Evolutionary conservation across 2,888 invertebrate genomes (phyloP).

Genomic region (Andrena minutula): DNA sequence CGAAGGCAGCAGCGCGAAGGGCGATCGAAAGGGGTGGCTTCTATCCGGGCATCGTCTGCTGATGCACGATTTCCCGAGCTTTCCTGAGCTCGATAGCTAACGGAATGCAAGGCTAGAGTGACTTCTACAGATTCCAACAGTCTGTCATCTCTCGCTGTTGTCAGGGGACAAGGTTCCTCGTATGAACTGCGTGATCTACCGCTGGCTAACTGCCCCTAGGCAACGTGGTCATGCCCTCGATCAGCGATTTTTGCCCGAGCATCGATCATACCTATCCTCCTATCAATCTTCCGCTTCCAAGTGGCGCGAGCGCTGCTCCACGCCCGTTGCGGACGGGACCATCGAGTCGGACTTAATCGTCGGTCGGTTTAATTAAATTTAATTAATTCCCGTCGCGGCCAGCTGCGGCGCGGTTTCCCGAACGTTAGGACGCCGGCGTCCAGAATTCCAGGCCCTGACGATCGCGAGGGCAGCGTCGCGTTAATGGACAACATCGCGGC

Average conservation of each 20-base stretch:
- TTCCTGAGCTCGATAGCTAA: not conserved
- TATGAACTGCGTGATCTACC: not conserved
- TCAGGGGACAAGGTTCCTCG: slow-evolving; percentile 4
- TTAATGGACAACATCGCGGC: slow-evolving; percentile 17
- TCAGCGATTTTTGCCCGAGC: slow-evolving; percentile 10
- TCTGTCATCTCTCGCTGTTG: slow-evolving; percentile 33
- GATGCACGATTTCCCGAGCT: slow-evolving; percentile 24
- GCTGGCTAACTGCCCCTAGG: not conserved
- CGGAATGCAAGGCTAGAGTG: not conserved
- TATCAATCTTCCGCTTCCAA: not conserved
- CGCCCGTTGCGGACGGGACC: slow-evolving; percentile 3
- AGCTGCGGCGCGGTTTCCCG: slow-evolving; percentile 7
- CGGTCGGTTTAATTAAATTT: slow-evolving; percentile 44
- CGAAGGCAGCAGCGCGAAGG: not conserved
- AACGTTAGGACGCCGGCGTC: not conserved
- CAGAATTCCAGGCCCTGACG: slow-evolving; percentile 1
- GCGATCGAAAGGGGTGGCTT: slow-evolving; percentile 7
- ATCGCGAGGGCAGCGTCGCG: not conserved
- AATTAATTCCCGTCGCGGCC: slow-evolving; percentile 31
- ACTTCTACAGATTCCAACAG: not conserved
- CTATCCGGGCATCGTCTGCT: slow-evolving; percentile 31
- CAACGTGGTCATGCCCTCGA: not conserved
- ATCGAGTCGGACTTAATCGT: slow-evolving; percentile 18
- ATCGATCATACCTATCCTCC: not conserved
- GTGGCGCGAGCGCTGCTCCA: slow-evolving; percentile 11